These are phyloP conservation scores for Chauna torquata DNA, from an alignment of 2,113 vertebrate species.

Conservation along the genomic window DNA sequence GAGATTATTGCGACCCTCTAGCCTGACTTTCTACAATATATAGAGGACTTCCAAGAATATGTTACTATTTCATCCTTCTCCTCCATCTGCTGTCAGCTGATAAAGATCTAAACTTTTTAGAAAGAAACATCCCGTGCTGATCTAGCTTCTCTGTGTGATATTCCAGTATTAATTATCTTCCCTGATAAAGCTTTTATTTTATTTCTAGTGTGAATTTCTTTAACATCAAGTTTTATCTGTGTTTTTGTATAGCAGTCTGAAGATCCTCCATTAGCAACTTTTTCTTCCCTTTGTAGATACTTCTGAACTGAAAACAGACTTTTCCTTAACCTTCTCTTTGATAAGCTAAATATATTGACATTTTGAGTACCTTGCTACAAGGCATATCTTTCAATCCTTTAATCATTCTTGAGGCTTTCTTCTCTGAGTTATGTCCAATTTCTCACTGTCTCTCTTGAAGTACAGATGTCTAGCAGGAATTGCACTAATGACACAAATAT, in stretches of 20 bases:
- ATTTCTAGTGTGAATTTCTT: background rate
- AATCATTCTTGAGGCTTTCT: slow-evolving; percentile 25
- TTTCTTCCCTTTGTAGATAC: background rate
- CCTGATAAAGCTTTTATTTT: background rate
- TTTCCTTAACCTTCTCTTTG: background rate
- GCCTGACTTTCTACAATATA: background rate
- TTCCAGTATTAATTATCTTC: background rate
- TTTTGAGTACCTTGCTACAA: background rate
- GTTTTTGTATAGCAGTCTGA: background rate
- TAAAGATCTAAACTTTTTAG: background rate
- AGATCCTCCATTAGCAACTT: background rate
- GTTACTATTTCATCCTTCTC: background rate
- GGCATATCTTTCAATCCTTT: background rate
- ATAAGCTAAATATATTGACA: slow-evolving; percentile 31
- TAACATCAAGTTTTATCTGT: background rate
- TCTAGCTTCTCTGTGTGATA: background rate
- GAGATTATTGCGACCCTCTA: background rate
- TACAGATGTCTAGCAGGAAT: background rate
- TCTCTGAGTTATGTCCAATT: background rate
- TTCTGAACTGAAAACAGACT: background rate
- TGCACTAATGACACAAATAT: background rate
- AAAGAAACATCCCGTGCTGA: background rate
- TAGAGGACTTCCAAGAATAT: background rate
- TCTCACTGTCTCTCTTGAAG: background rate
- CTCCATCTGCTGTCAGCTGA: background rate